Percentiles rank a stretch among this genome's conserved stretches.
Evolutionary conservation across 2,888 invertebrate genomes (phyloP).

Genomic region (Sclerodermus sp.): DNA sequence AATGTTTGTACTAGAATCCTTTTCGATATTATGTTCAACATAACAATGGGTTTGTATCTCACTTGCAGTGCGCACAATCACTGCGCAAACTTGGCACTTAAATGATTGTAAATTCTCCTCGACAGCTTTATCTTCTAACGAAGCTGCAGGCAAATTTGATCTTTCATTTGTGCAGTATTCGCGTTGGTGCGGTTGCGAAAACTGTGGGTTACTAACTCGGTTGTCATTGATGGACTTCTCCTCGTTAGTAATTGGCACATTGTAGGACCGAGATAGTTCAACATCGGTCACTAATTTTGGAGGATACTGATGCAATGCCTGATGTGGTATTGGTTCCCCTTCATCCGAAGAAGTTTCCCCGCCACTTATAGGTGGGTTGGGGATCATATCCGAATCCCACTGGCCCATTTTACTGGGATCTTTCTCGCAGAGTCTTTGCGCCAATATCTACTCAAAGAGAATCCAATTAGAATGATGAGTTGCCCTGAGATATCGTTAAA

Average conservation of each 20-base stretch:
- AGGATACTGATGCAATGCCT: constrained; percentile 35
- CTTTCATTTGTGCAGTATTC: constrained; percentile 25
- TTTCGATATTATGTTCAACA: constrained; percentile 46
- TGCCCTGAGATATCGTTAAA: background rate
- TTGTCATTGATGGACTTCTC: constrained; percentile 31
- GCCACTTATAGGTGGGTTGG: constrained; percentile 51
- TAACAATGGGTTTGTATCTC: constrained; percentile 49
- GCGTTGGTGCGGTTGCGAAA: constrained; percentile 26
- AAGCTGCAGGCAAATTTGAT: constrained; percentile 6
- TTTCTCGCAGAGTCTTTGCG: constrained; percentile 78
- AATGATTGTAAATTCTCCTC: constrained; percentile 32
- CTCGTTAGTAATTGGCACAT: constrained; percentile 38
- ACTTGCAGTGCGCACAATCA: constrained; percentile 39
- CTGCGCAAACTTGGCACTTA: constrained; percentile 47
- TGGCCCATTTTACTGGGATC: constrained; percentile 77
- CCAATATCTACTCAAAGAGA: constrained; percentile 65
- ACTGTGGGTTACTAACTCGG: constrained; percentile 30
- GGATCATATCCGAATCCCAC: constrained; percentile 60
- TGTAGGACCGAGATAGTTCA: constrained; percentile 40
- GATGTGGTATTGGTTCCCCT: constrained; percentile 51
- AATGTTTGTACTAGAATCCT: constrained; percentile 33
- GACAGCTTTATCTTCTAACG: constrained; percentile 10
- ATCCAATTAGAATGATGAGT: background rate
- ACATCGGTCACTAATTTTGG: constrained; percentile 25
- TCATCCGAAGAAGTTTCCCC: constrained; percentile 65